Evolutionary conservation across 2,888 invertebrate genomes (phyloP).

Genomic region (Oasisia sp.): DNA sequence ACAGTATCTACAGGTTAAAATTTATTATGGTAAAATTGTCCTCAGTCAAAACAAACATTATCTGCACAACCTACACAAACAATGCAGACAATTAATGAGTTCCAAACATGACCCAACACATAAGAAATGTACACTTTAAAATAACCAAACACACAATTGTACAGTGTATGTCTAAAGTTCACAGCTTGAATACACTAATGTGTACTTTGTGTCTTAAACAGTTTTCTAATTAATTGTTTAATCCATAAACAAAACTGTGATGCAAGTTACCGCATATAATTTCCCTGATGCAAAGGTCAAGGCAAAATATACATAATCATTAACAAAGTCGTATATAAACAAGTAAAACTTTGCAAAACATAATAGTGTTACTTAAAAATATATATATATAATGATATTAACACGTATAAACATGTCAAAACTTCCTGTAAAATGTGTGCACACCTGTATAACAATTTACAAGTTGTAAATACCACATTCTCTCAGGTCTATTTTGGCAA

Average conservation of each 20-base stretch:
- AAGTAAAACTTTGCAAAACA: background rate
- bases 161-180: background rate
- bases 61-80: background rate
- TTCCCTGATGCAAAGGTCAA: background rate
- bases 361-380: background rate
- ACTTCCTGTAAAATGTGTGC: background rate
- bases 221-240: background rate
- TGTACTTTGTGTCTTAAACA: background rate
- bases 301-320: background rate
- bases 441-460: background rate
- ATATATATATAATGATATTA: background rate
- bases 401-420: background rate
- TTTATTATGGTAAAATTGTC: background rate
- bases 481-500: background rate
- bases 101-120: background rate
- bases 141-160: background rate
- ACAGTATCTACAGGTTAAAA: background rate
- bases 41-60: background rate
- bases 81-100: background rate
- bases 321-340: background rate
- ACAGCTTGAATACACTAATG: background rate
- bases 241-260: background rate
- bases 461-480: background rate
- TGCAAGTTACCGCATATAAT: background rate
- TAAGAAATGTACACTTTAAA: background rate